A percentile compares a stretch with the other conserved stretches of the same genome.
phyloP scores from a whole-genome alignment of 2,797 vertebrate species.

The Pseudochaenichthys georgianus region DNA sequence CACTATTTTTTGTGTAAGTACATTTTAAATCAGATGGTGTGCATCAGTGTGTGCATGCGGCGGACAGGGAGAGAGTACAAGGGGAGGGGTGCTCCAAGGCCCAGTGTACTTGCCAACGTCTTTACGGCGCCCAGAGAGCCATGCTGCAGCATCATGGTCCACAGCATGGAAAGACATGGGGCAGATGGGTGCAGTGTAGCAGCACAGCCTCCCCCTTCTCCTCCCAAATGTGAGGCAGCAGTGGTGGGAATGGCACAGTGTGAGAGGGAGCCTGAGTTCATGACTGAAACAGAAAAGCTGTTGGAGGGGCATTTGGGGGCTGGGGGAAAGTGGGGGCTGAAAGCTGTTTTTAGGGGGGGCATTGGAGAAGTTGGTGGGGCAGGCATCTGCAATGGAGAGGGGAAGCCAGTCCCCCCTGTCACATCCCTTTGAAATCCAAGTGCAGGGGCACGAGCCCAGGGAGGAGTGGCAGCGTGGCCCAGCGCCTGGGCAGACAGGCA shows the following conservation, averaged over 20 bases:
- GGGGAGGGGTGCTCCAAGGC: conserved; percentile 62
- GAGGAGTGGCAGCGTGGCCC: conserved; percentile 85
- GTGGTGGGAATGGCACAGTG: conserved; percentile 85
- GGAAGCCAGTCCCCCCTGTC: conserved; percentile 77
- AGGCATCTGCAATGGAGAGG: conserved; percentile 77
- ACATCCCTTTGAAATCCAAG: conserved; percentile 88
- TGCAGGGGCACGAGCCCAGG: conserved; percentile 87
- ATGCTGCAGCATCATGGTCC: conserved; percentile 88
- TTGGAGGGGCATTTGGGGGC: conserved; percentile 77
- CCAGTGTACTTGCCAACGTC: conserved; percentile 80
- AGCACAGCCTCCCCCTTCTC: conserved; percentile 84
- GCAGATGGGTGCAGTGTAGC: conserved; percentile 90
- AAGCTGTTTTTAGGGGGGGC: conserved; percentile 62
- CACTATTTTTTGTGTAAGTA: conserved; percentile 56
- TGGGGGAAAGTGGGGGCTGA: conserved; percentile 66
- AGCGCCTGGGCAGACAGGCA: conserved; percentile 88
- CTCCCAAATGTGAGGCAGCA: conserved; percentile 79
- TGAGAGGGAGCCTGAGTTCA: conserved; percentile 79
- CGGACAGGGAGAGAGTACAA: conserved; percentile 62
- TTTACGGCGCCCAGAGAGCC: conserved; percentile 84
- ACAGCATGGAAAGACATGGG: conserved; percentile 88
- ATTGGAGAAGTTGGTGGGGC: conserved; percentile 70
- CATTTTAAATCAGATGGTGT: conserved; percentile 75
- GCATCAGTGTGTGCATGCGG: conserved; percentile 77
- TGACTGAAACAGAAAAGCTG: conserved; percentile 81